Evolutionary conservation across 2,113 vertebrate genomes (phyloP).

Genomic region (Apteryx owenii): DNA sequence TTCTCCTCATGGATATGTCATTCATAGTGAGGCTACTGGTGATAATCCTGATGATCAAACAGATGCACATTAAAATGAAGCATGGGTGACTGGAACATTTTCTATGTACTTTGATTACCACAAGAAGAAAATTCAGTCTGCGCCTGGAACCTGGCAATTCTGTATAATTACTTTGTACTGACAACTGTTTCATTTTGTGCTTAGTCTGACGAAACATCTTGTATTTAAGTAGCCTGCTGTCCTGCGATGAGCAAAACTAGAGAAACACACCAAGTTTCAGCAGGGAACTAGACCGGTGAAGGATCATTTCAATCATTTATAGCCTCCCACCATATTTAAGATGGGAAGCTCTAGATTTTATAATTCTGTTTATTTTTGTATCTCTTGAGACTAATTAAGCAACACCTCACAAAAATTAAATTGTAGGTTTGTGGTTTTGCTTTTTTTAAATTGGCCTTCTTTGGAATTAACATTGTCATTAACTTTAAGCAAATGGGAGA

Average conservation of each 20-base stretch:
- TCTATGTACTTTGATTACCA: not conserved
- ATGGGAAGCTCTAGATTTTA: not conserved
- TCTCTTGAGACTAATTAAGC: not conserved
- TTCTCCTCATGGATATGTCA: not conserved
- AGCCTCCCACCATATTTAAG: not conserved
- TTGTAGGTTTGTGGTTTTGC: not conserved
- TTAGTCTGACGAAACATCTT: not conserved
- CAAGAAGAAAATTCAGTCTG: not conserved
- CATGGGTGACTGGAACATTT: not conserved
- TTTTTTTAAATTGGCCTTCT: fast-evolving
- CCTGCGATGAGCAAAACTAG: not conserved
- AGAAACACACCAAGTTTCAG: not conserved
- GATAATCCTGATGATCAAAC: not conserved
- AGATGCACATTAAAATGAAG: not conserved
- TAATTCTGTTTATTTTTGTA: not conserved
- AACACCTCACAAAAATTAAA: not conserved
- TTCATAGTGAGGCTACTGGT: not conserved
- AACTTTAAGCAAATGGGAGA: not conserved
- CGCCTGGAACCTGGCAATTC: not conserved
- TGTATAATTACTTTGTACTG: not conserved
- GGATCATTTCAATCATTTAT: not conserved
- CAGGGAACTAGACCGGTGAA: not conserved
- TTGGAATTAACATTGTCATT: not conserved
- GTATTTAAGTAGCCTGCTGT: not conserved
- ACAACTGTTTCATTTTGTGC: not conserved